Evolutionary conservation across 2,113 vertebrate genomes (phyloP).

Genomic region (Chascanopsetta lugubris): DNA sequence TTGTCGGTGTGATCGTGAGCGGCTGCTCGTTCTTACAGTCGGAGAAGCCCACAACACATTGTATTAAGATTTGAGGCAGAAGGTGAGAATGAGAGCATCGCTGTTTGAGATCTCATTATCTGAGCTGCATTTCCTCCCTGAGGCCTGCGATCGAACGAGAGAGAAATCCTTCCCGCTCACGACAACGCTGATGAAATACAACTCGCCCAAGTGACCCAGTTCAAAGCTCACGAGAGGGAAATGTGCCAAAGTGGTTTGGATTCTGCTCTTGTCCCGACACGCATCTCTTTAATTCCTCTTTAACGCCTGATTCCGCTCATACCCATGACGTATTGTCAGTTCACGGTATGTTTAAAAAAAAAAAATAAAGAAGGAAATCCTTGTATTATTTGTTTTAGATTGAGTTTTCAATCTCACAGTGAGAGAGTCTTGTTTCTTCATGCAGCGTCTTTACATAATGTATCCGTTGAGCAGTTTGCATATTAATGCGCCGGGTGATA

Average conservation of each 20-base stretch:
- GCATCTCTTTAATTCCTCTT: not conserved
- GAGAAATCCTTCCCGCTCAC: slow-evolving; percentile 23
- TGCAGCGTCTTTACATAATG: not conserved
- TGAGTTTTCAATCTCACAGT: not conserved
- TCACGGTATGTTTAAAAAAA: not conserved
- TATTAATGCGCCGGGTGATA: slow-evolving; percentile 28
- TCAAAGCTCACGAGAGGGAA: slow-evolving; percentile 35
- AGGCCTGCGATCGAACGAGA: slow-evolving; percentile 22
- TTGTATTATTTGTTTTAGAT: not conserved
- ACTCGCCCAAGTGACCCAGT: slow-evolving; percentile 25
- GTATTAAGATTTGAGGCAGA: slow-evolving; percentile 7
- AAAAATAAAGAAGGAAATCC: too few relatives aligned
- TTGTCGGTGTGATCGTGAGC: not conserved
- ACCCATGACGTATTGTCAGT: not conserved
- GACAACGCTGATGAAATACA: slow-evolving; percentile 15
- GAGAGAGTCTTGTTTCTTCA: not conserved
- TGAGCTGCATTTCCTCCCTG: slow-evolving; percentile 39
- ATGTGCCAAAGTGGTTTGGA: slow-evolving; percentile 18
- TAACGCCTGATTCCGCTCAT: slow-evolving; percentile 4
- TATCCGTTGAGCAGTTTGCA: slow-evolving; percentile 21
- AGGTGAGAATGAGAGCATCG: slow-evolving; percentile 1
- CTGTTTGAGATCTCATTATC: slow-evolving; percentile 48
- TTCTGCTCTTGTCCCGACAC: slow-evolving; percentile 36
- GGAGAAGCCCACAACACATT: not conserved
- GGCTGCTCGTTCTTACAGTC: not conserved